phyloP scores from a whole-genome alignment of 2,113 vertebrate genomes.

The Phoenicopterus ruber region DNA sequence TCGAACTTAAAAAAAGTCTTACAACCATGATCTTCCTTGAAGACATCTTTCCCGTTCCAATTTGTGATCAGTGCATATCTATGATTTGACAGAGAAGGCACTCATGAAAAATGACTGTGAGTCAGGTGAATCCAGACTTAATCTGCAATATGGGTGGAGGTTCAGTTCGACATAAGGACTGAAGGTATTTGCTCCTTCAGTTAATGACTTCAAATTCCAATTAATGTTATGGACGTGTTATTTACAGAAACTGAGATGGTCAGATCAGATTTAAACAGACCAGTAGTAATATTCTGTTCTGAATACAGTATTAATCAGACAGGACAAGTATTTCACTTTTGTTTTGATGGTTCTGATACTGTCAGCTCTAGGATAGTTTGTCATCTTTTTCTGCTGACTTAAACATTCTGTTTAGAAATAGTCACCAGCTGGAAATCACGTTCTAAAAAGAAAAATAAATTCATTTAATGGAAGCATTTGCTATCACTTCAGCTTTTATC shows the following conservation, averaged over 20 bases:
- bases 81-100: background rate
- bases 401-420: background rate
- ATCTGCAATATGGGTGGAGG: background rate
- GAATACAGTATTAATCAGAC: background rate
- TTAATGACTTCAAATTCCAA: background rate
- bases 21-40: background rate
- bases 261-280: background rate
- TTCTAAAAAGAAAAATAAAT: background rate
- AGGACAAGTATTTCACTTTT: background rate
- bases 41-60: background rate
- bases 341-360: background rate
- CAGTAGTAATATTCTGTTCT: background rate
- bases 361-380: background rate
- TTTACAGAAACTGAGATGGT: background rate
- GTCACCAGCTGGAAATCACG: background rate
- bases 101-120: background rate
- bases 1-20: background rate
- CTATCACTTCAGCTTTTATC: background rate
- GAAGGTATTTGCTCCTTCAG: background rate
- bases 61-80: background rate
- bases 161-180: rapidly evolving
- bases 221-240: background rate
- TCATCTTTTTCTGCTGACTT: background rate
- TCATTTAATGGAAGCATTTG: background rate
- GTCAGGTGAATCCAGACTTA: background rate